Conservation (phyloP, 2,113 vertebrate species). For the Coreoperca whiteheadi region DNA sequence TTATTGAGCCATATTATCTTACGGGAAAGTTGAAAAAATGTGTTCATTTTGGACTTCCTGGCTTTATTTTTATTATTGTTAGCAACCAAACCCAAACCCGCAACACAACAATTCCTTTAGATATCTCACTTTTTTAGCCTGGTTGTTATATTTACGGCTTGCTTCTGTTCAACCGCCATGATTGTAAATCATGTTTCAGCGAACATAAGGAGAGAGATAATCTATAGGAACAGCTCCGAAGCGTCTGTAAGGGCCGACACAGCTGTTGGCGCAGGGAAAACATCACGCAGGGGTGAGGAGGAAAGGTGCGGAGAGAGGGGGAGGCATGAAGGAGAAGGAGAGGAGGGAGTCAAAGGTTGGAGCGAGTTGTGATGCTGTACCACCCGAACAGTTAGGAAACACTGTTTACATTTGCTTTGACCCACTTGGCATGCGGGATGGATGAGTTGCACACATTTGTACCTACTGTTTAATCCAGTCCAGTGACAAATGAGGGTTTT, state of each 20-base stretch:
- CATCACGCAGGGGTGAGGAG: slow-evolving; percentile 66
- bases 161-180: background rate
- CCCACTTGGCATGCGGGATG: background rate
- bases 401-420: slow-evolving; percentile 4
- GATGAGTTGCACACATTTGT: background rate
- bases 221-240: background rate
- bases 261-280: slow-evolving; percentile 65
- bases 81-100: background rate
- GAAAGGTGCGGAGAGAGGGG: slow-evolving; percentile 27
- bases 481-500: slow-evolving; percentile 5
- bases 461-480: background rate
- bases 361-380: background rate
- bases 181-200: slow-evolving; percentile 7
- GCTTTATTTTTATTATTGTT: background rate
- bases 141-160: background rate
- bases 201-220: slow-evolving; percentile 1
- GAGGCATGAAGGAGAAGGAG: slow-evolving; percentile 15
- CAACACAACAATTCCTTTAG: background rate
- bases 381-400: background rate
- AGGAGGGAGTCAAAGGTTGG: background rate
- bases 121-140: background rate
- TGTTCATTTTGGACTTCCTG: background rate
- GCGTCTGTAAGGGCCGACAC: slow-evolving; percentile 23
- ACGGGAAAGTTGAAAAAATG: background rate
- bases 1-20: background rate